Conservation (phyloP, 35 echinoderm and acorn worm species). For the Nesometra sesokonis region DNA sequence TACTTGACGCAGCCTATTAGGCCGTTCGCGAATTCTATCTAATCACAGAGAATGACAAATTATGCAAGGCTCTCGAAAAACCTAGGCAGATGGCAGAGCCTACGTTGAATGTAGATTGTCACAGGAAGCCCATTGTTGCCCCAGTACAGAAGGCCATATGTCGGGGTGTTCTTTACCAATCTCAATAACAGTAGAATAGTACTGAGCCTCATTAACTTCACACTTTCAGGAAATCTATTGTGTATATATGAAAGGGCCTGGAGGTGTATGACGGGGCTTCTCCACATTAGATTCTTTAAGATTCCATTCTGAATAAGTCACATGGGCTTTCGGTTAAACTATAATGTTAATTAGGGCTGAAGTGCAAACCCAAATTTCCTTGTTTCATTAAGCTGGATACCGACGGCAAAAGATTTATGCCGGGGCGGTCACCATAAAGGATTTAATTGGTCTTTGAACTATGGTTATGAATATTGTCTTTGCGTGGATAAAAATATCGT, state of each 20-base stretch:
- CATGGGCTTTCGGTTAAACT: not conserved
- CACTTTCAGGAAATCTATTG: not conserved
- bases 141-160: not conserved
- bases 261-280: not conserved
- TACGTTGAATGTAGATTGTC: not conserved
- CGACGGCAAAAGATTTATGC: not conserved
- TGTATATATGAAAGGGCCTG: not conserved
- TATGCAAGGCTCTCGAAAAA: not conserved
- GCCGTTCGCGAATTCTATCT: not conserved
- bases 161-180: not conserved
- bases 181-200: not conserved
- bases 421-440: not conserved
- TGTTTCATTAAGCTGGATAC: not conserved
- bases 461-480: not conserved
- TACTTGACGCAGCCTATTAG: not conserved
- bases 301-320: not conserved
- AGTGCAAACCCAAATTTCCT: not conserved
- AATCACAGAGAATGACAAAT: not conserved
- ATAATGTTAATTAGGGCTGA: not conserved
- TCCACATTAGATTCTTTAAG: not conserved
- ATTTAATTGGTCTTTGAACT: constrained; percentile 1
- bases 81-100: not conserved
- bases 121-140: not conserved
- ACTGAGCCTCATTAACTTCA: not conserved
- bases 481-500: not conserved